Evolutionary conservation across 2,888 invertebrate species (phyloP), one percentile per base, ranked within the genome.

Genomic region (Mellilla xanthometata): DNA sequence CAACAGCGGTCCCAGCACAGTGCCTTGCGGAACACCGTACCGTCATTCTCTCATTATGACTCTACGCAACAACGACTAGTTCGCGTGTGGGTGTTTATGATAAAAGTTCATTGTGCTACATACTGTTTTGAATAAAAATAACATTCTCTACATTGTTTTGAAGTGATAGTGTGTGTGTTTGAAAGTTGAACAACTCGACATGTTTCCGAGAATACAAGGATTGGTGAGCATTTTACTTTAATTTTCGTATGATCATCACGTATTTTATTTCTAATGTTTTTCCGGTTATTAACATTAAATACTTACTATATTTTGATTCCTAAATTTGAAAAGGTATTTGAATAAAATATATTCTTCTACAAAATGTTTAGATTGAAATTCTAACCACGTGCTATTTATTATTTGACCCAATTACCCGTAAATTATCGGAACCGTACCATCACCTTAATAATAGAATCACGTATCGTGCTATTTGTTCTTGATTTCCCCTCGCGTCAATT

Each of bases 151-250:
- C 31, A 56, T 52, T 61, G 56, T 49, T 63, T 65, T 56, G 39
- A 50, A 52, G 68, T 69, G 62, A 24, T 53, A 60, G 60, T 65
- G 66, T 65, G 40, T 22, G 32, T 54, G 62, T 60, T 66, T 67
- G 66, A 33, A 12, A 39, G 54, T 63, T 58, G 46, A 52, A 31
- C 46, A 39, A 40, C 24, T 34, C 52, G 80, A 70, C 56, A 89
- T 89, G 88, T 87, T 89, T 72, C 88, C 88, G 28, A 81, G 85
- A 79, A 85, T 88, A 58, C 88, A 89, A 58, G 87, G 87, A 68
- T 66, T 89, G 87, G 88, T 89, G 54, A 79, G 88, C 79, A 33
- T 5, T 22, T 28, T 36, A n/a, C 15, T 24, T 22, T 27, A 27
- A n/a, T 38, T 33, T 23, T 31, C 22, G 1, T 13, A 33, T 24